Base-by-base conservation (phyloP, 2,888 invertebrate genomes). In the Drosophila formosana region DNA sequence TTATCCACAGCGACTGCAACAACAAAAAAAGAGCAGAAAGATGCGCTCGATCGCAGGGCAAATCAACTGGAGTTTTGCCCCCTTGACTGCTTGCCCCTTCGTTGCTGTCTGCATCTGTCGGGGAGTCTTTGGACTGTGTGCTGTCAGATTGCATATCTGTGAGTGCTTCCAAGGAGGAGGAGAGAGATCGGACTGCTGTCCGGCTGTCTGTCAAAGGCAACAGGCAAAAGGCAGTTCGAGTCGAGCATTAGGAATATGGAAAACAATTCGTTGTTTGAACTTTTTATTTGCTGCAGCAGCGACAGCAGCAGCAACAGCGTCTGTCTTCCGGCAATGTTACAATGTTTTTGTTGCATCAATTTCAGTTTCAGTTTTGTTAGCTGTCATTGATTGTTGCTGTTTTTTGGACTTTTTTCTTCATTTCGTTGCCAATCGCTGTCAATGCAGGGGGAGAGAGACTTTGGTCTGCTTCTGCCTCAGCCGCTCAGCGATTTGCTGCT, bases 291-390 rank as follows among this genome's bases (percentile, higher is more conserved):
- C 37, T 11, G 30, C 45, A 34, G 34, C 45, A n/a, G 3, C 23
- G 23, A 18, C 37, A 13, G 26, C 37, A 13, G 9, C 37, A 30
- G 49, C 58, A 45, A 51, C 52, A 53, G 66, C 71, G 74, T 72
- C 83, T 78, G 71, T 88, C 87, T 83, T 87, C 89, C 89, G 89
- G 89, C 82, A 87, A 81, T 70, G 84, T 61, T 73, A 84, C 87
- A 83, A 75, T 86, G 72, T 83, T 82, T 86, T 72, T 72, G 84
- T 83, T 83, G 81, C 88, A 80, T 83, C 81, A 57, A 47, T 57
- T 57, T 57, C 55, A 88, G 82, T 81, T 78, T 86, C 60, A 73
- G 72, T 78, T 68, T 56, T 62, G 57, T 63, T 66, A 28, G 71
- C 65, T 65, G 79, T 66, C 70, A 76, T 56, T 56, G 68, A 62